phyloP scores from a whole-genome alignment of 2,888 invertebrate species.

The Byasa hedistus region DNA sequence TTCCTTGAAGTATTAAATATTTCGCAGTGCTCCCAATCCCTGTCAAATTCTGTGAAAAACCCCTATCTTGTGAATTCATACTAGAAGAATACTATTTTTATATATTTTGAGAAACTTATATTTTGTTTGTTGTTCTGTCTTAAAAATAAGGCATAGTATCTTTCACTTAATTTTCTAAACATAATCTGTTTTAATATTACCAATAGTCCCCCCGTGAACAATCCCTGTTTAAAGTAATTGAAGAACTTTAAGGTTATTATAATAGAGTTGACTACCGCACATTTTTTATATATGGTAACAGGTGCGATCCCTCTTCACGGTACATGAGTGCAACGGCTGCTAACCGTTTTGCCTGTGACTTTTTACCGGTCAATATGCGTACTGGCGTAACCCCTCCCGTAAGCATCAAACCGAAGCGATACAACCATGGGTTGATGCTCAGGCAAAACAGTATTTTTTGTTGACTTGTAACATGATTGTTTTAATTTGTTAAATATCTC shows the following conservation, averaged over 20 bases:
- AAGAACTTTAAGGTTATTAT: slow-evolving; percentile 9
- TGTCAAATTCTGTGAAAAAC: no score
- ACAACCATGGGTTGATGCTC: neutral
- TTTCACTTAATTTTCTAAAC: neutral
- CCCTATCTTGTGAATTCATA: no score
- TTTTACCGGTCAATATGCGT: slow-evolving; percentile 40
- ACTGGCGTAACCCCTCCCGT: slow-evolving; percentile 19
- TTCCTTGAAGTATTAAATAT: no score
- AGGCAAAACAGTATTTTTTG: neutral
- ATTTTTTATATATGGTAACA: slow-evolving; percentile 43
- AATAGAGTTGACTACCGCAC: slow-evolving; percentile 30
- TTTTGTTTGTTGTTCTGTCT: no score
- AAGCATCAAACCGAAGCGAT: slow-evolving; percentile 23
- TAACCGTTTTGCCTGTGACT: slow-evolving; percentile 55
- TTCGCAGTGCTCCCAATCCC: no score
- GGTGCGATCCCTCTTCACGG: slow-evolving; percentile 66
- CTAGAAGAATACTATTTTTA: no score
- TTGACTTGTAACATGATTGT: neutral
- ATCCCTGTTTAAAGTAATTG: slow-evolving; percentile 2
- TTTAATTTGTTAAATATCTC: neutral
- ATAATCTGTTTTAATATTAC: neutral
- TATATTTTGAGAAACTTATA: no score
- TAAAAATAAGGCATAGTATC: neutral
- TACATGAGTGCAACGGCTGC: slow-evolving; percentile 63
- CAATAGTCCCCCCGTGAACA: neutral